Conservation (phyloP, 2,888 invertebrate species). For the Latrodectus hesperus region DNA sequence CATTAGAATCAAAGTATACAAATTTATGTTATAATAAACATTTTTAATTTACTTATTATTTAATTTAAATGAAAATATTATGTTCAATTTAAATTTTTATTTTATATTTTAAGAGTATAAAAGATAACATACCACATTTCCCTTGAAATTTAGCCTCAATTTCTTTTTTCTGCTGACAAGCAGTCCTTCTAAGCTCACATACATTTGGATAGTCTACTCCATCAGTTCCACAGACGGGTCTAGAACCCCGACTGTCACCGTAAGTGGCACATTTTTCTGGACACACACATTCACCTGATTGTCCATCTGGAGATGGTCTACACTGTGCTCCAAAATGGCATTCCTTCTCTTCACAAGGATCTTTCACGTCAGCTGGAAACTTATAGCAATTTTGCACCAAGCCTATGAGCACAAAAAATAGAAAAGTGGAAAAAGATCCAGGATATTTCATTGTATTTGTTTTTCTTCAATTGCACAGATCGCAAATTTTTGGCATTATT, state of each 20-base stretch:
- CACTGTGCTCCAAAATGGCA: conserved; percentile 85
- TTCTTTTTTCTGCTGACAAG: conserved; percentile 75
- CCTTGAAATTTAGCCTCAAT: conserved; percentile 77
- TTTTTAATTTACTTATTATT: no score
- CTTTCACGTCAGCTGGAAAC: conserved; percentile 79
- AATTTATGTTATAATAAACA: no score
- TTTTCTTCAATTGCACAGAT: neutral
- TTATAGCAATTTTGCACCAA: conserved; percentile 55
- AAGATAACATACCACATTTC: conserved; percentile 76
- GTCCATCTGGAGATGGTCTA: conserved; percentile 81
- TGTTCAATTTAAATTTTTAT: no score
- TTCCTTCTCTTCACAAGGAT: conserved; percentile 82
- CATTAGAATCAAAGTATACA: no score
- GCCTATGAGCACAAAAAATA: neutral
- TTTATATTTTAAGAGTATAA: neutral
- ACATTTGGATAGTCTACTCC: conserved; percentile 75
- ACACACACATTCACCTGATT: conserved; percentile 85
- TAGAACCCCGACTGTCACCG: conserved; percentile 87
- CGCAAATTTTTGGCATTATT: neutral
- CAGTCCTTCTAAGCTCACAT: conserved; percentile 75
- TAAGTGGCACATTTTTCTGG: conserved; percentile 86
- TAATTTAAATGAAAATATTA: no score
- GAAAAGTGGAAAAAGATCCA: neutral
- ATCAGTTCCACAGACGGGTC: conserved; percentile 84
- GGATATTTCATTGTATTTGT: neutral